Conservation (phyloP, 2,797 vertebrate genomes). For the Enteromius thamalakanensis region DNA sequence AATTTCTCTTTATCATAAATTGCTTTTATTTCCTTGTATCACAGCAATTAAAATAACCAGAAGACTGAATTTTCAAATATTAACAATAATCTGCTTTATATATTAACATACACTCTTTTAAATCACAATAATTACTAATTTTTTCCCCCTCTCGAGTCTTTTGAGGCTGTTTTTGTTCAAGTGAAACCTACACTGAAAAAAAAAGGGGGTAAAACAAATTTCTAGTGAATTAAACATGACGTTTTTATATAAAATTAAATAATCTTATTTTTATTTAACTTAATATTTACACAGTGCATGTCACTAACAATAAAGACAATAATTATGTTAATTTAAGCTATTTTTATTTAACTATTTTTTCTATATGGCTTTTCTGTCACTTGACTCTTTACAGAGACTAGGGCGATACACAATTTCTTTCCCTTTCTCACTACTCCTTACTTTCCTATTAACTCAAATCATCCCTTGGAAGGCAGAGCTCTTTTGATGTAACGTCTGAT, state of each 20-base stretch:
- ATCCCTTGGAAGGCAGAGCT: constrained; percentile 48
- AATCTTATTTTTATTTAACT: background rate
- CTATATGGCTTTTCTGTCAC: background rate
- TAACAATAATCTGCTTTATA: background rate
- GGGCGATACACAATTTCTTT: background rate
- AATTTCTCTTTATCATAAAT: background rate
- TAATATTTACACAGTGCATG: background rate
- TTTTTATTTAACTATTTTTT: background rate
- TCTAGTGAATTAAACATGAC: background rate
- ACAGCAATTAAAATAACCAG: background rate
- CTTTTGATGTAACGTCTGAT: constrained; percentile 50
- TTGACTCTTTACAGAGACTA: background rate
- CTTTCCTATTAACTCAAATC: constrained; percentile 35
- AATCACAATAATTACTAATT: background rate
- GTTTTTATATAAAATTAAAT: background rate
- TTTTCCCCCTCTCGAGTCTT: background rate
- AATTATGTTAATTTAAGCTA: background rate
- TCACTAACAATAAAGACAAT: background rate
- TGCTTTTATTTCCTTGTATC: background rate
- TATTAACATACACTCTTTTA: background rate
- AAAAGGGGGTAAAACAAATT: background rate
- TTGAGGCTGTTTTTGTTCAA: background rate
- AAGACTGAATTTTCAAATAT: background rate
- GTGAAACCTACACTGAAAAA: background rate
- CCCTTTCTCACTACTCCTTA: background rate